Percentiles rank a stretch among this genome's conserved stretches.
These are phyloP conservation scores for Amniataba percoides DNA, from an alignment of 2,797 vertebrate species.

Conservation along the genomic window DNA sequence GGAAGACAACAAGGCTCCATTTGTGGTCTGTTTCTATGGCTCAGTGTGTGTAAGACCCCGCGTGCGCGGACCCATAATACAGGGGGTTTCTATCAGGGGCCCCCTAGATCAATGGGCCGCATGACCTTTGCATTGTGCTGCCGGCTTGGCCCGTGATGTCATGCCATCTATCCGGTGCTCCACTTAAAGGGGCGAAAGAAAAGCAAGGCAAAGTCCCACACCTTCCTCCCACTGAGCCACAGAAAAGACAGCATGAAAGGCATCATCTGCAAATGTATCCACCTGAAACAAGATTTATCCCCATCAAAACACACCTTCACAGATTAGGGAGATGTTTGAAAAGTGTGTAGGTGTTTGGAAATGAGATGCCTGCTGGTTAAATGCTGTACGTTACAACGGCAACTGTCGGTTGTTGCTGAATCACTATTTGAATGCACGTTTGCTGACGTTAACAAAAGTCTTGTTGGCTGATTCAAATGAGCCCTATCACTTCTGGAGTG, in stretches of 20 bases:
- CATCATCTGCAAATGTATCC: conserved; percentile 85
- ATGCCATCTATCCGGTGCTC: conserved; percentile 85
- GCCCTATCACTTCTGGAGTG: conserved; percentile 81
- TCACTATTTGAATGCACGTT: conserved; percentile 63
- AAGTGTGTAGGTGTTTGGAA: conserved; percentile 45
- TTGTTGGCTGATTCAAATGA: conserved; percentile 77
- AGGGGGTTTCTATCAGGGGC: conserved; percentile 84
- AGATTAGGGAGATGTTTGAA: conserved; percentile 62
- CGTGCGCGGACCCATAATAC: conserved; percentile 81
- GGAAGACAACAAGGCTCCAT: conserved; percentile 85
- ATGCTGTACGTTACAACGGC: conserved; percentile 33
- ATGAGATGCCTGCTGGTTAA: conserved; percentile 58
- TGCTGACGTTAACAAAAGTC: conserved; percentile 73
- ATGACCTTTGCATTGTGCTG: conserved; percentile 86
- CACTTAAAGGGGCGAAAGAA: conserved; percentile 84
- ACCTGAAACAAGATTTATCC: conserved; percentile 76
- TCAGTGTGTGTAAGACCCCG: conserved; percentile 83
- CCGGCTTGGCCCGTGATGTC: conserved; percentile 85
- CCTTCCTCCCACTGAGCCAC: conserved; percentile 81
- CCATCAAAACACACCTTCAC: conserved; percentile 76
- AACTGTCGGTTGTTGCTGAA: conserved; percentile 54
- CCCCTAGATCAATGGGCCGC: conserved; percentile 87
- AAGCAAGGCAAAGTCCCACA: conserved; percentile 83
- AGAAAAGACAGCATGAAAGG: conserved; percentile 85
- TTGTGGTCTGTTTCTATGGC: conserved; percentile 86